A percentile compares a stretch with the other conserved stretches of the same genome.
phyloP scores from a whole-genome alignment of 2,113 vertebrate species.

The Rhombomys opimus region DNA sequence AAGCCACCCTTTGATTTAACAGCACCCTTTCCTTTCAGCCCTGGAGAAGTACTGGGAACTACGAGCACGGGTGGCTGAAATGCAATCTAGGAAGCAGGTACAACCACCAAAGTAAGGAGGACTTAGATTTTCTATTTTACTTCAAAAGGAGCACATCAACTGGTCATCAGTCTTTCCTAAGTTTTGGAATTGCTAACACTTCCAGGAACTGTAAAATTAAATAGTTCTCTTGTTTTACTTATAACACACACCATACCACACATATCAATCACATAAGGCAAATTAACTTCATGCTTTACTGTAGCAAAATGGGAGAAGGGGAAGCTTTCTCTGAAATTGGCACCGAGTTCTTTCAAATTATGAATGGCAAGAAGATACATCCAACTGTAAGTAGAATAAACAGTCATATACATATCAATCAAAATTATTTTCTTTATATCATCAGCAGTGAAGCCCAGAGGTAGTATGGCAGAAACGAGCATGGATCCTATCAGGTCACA shows the following conservation, averaged over 20 bases:
- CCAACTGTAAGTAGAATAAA: constrained; percentile 80
- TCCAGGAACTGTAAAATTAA: constrained; percentile 70
- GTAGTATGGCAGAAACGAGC: constrained; percentile 72
- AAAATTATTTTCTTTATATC: constrained; percentile 71
- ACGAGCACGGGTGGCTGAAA: constrained; percentile 44
- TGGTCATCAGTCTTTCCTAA: constrained; percentile 62
- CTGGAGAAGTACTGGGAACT: constrained; percentile 41
- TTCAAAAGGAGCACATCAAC: constrained; percentile 71
- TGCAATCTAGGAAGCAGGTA: constrained; percentile 63
- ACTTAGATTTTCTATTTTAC: constrained; percentile 77
- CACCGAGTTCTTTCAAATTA: constrained; percentile 75
- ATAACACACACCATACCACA: constrained; percentile 30
- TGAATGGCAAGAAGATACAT: constrained; percentile 76
- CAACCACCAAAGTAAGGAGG: constrained; percentile 66
- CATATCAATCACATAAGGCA: constrained; percentile 74
- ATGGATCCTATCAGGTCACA: constrained; percentile 68
- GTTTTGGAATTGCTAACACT: constrained; percentile 62
- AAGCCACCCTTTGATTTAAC: not conserved
- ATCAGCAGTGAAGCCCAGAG: constrained; percentile 76
- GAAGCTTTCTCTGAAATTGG: constrained; percentile 68
- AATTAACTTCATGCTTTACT: constrained; percentile 79
- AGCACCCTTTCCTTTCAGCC: not conserved
- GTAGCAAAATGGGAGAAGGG: constrained; percentile 67
- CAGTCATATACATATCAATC: constrained; percentile 74
- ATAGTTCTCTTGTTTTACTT: not conserved